A percentile compares a stretch with the other conserved stretches of the same genome.
Conservation (phyloP, 1,140 invertebrate species). For the Pentalonia nigronervosa region DNA sequence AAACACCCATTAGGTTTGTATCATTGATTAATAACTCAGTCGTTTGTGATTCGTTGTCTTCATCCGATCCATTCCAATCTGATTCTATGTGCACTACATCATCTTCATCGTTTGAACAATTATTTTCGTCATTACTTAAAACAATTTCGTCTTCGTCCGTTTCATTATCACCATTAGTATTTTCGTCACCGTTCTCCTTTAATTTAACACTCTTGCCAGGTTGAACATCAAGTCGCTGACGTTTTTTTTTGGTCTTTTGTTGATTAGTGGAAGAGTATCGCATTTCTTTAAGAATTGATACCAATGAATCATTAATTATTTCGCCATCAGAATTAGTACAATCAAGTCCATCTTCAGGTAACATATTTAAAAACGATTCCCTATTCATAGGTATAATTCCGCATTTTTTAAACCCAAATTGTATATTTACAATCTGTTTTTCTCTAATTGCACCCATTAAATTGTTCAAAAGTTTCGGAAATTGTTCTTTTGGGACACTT, state of each 20-base stretch:
- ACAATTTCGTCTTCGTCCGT: no score
- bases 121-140: no score
- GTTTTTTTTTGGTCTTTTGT: neutral
- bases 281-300: neutral
- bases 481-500: neutral
- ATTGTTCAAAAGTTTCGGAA: neutral
- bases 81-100: no score
- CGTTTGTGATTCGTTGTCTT: no score
- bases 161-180: no score
- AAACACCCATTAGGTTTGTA: no score
- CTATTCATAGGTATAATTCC: slow-evolving; percentile 59
- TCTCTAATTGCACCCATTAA: neutral
- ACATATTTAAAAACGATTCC: slow-evolving; percentile 55
- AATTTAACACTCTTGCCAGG: slow-evolving; percentile 5
- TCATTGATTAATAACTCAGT: no score
- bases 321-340: neutral
- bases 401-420: slow-evolving; percentile 59
- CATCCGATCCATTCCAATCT: neutral
- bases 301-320: neutral
- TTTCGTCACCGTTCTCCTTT: no score
- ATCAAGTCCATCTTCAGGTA: no score
- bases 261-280: neutral
- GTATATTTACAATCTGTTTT: slow-evolving; percentile 56
- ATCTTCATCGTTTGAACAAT: no score
- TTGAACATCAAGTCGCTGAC: slow-evolving; percentile 7